Evolutionary conservation across 2,888 invertebrate species (phyloP).

Genomic region (Hypolimnas misippus): DNA sequence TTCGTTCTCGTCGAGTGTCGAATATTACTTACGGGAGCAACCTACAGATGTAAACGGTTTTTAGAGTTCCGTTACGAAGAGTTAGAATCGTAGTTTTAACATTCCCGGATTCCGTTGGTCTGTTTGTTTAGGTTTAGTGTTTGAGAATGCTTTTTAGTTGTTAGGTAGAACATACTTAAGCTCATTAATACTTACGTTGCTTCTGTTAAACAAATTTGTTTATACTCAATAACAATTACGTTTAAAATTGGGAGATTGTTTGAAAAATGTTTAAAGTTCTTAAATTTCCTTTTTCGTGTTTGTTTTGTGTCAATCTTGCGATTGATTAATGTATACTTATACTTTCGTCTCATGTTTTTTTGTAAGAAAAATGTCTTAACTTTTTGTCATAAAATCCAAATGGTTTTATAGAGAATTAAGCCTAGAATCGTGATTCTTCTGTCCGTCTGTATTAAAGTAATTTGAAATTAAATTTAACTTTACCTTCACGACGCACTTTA

Average conservation of each 20-base stretch:
- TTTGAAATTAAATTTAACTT: too few species aligned
- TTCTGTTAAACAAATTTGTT: neutral
- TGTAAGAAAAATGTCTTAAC: too few species aligned
- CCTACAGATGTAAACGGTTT: slow-evolving; percentile 48
- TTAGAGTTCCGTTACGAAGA: slow-evolving; percentile 15
- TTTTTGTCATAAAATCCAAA: too few species aligned
- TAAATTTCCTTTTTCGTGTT: too few species aligned
- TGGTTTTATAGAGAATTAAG: too few species aligned
- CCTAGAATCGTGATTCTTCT: too few species aligned
- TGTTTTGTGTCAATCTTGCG: too few species aligned
- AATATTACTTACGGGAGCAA: slow-evolving; percentile 75
- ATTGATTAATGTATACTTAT: too few species aligned
- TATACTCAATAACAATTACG: neutral
- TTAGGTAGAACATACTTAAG: slow-evolving; percentile 4
- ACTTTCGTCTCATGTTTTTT: too few species aligned
- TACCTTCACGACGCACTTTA: too few species aligned
- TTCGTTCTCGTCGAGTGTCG: slow-evolving; percentile 57
- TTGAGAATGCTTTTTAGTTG: neutral
- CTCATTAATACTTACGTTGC: slow-evolving; percentile 4
- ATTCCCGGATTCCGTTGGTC: slow-evolving; percentile 12
- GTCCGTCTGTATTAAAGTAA: too few species aligned
- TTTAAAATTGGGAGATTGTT: neutral
- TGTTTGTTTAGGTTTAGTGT: slow-evolving; percentile 12
- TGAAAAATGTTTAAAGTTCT: neutral
- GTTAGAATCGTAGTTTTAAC: slow-evolving; percentile 15